Percentiles rank a stretch among this genome's conserved stretches.
phyloP scores from a whole-genome alignment of 2,113 vertebrate species.

The Cairina moschata region DNA sequence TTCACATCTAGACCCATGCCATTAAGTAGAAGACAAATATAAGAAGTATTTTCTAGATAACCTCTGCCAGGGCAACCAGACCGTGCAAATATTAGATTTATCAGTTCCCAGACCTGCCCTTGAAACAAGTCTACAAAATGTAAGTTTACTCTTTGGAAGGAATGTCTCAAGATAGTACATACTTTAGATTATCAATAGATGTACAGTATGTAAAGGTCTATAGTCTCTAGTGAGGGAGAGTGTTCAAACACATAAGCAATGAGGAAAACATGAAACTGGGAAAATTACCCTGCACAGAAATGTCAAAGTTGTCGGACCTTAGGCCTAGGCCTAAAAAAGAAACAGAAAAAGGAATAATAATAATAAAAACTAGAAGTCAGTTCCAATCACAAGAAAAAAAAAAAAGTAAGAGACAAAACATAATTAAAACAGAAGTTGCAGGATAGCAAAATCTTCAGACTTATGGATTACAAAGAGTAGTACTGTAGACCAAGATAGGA shows the following conservation, averaged over 20 bases:
- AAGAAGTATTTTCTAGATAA: conserved; percentile 54
- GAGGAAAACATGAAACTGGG: background rate
- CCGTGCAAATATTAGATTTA: conserved; percentile 64
- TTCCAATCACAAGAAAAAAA: background rate
- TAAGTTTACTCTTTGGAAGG: conserved; percentile 50
- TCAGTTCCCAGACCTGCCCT: conserved; percentile 66
- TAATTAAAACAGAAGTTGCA: background rate
- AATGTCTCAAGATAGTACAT: conserved; percentile 69
- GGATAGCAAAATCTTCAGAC: background rate
- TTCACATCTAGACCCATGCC: conserved; percentile 55
- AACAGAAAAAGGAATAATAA: too few relatives aligned
- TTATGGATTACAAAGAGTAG: background rate
- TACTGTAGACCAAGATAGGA: background rate
- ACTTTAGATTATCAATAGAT: conserved; percentile 56
- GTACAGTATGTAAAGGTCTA: conserved; percentile 20
- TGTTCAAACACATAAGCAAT: background rate
- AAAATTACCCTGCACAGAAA: background rate
- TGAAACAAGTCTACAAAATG: conserved; percentile 47
- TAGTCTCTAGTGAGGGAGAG: background rate
- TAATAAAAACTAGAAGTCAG: background rate
- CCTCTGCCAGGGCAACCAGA: conserved; percentile 47
- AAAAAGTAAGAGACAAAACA: background rate
- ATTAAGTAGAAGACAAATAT: conserved; percentile 56
- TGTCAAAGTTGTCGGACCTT: background rate
- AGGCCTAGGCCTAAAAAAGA: background rate